phyloP scores from a whole-genome alignment of 2,888 invertebrate genomes.

The Thymelicus sylvestris region DNA sequence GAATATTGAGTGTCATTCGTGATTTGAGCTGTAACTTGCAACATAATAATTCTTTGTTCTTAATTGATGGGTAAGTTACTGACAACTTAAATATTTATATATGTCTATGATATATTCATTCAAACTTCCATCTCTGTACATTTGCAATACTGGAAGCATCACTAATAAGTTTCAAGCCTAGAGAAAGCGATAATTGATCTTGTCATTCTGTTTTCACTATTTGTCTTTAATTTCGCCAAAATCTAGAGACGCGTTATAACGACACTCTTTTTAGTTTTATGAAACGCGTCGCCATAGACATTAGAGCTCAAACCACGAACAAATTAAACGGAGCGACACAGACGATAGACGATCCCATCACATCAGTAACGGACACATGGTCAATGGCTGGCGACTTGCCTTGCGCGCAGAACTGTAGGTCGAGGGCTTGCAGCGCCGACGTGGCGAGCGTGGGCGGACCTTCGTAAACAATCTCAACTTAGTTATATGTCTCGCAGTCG shows the following conservation, averaged over 20 bases:
- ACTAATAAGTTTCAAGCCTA: too few species aligned
- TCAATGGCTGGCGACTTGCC: conserved; percentile 61
- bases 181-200: too few species aligned
- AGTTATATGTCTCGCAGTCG: background rate
- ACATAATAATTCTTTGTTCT: too few species aligned
- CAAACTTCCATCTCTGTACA: too few species aligned
- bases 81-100: too few species aligned
- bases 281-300: background rate
- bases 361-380: background rate
- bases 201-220: too few species aligned
- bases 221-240: too few species aligned
- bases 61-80: too few species aligned
- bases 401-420: conserved; percentile 80
- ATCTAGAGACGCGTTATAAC: too few species aligned
- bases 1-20: background rate
- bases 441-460: conserved; percentile 80
- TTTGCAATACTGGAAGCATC: too few species aligned
- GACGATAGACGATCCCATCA: background rate
- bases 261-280: too few species aligned
- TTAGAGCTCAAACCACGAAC: conserved; percentile 24
- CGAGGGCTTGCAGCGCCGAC: conserved; percentile 79
- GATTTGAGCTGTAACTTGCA: conserved; percentile 8
- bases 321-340: conserved; percentile 2
- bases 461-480: conserved; percentile 47
- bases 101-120: too few species aligned